Base-by-base conservation (phyloP, 2,113 vertebrate species). In the Cygnus buccinator region DNA sequence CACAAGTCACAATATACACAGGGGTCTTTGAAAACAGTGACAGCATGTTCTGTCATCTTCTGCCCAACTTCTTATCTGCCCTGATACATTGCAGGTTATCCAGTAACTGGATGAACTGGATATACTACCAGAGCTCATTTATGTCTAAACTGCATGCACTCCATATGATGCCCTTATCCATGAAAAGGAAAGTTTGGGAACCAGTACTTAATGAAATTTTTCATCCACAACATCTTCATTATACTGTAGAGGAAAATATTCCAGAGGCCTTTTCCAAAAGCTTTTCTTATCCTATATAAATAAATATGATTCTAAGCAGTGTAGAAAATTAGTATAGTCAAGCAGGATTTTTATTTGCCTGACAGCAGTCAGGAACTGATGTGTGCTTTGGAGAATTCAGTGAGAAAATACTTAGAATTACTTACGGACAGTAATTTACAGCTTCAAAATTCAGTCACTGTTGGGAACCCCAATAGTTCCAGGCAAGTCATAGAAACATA, bases 401-500 rank as follows among this genome's bases (percentile, higher is more conserved):
- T 16, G 19, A 58, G 11, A 77, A 94, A 62, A 62, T 86, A 54
- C 13, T 77, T 73, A 70, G 26, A 86, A 84, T 81, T 84, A 39
- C 48, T 73, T 81, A 63, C 87, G 66, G 55, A 41, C 3, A 81
- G 39, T 59, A 88, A 83, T 83, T 94, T 89, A 62, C 26, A 74
- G 20, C 19, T 86, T 62, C 37, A 87, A 92, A 94, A 86, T 76
- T 90, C 70, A 78, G 17, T 68, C 65, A 65, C 58, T 3, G 0
- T 16, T 79, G 48, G 61, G n/a, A 96, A 50, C 11, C 21, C 31
- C 23, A 19, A 26, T 52, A 79, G 44, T 80, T 35, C 10, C 57
- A 81, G 80, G 50, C 59, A 35, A 71, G 41, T 70, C 94, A 93
- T 29, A 87, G 84, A 83, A 91, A 58, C n/a, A 79, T 70, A 78